Evolutionary conservation across 2,797 vertebrate species (phyloP).

Genomic region (Semotilus atromaculatus): DNA sequence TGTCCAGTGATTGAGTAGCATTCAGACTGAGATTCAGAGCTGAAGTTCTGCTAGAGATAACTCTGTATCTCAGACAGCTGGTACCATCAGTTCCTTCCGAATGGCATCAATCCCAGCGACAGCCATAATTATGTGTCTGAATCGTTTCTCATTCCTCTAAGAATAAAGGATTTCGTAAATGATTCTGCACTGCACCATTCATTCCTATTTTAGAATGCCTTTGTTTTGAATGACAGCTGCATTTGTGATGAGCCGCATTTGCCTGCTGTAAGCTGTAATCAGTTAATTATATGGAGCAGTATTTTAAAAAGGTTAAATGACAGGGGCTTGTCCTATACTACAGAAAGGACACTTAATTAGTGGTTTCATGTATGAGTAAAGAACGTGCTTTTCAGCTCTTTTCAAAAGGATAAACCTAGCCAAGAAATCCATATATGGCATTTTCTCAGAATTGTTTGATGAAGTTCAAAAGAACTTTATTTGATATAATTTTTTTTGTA

Average conservation of each 20-base stretch:
- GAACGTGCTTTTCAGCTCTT: constrained; percentile 19
- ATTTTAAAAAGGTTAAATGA: constrained; percentile 39
- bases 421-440: not conserved
- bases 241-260: constrained; percentile 15
- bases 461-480: not conserved
- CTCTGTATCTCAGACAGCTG: constrained; percentile 9
- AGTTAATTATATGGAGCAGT: constrained; percentile 28
- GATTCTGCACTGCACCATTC: constrained; percentile 9
- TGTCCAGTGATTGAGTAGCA: constrained; percentile 31
- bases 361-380: constrained; percentile 31
- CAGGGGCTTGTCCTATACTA: not conserved
- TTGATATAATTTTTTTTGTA: no score
- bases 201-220: constrained; percentile 34
- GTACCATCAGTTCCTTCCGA: constrained; percentile 3
- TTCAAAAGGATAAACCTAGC: not conserved
- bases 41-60: constrained; percentile 9
- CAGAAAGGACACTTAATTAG: constrained; percentile 33
- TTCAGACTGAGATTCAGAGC: constrained; percentile 21
- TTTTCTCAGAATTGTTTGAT: not conserved
- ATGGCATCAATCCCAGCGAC: constrained; percentile 7
- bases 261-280: constrained; percentile 15
- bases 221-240: constrained; percentile 33
- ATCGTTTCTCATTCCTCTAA: constrained; percentile 27
- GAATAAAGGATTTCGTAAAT: constrained; percentile 27
- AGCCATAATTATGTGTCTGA: constrained; percentile 23